These are phyloP conservation scores for Diabrotica balteata DNA, from an alignment of 2,888 invertebrate genomes.

Conservation along the genomic window DNA sequence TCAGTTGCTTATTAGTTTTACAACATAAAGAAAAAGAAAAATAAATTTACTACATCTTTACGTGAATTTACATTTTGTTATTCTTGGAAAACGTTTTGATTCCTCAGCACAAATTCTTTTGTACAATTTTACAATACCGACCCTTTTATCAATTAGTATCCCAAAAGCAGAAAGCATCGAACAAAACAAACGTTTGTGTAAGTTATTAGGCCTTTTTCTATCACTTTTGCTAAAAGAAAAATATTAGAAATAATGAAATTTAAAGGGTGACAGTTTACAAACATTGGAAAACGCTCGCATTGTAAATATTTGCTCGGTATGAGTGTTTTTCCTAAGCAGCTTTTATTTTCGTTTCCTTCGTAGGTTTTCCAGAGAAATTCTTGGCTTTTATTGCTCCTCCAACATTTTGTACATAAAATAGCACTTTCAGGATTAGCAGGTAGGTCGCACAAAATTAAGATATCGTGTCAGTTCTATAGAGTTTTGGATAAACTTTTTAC, in stretches of 20 bases:
- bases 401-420: slow-evolving; percentile 24
- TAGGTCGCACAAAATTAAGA: slow-evolving; percentile 15
- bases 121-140: no score
- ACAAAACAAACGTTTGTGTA: slow-evolving; percentile 22
- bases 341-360: slow-evolving; percentile 21
- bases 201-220: slow-evolving; percentile 21
- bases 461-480: neutral
- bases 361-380: slow-evolving; percentile 8
- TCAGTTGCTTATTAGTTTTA: no score
- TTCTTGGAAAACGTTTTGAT: no score
- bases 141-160: no score
- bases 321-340: slow-evolving; percentile 27
- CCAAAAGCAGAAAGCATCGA: slow-evolving; percentile 14
- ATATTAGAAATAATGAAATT: slow-evolving; percentile 38
- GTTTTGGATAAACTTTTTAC: no score
- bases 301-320: slow-evolving; percentile 33
- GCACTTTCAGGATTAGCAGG: slow-evolving; percentile 22
- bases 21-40: no score
- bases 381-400: slow-evolving; percentile 17
- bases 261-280: slow-evolving; percentile 33
- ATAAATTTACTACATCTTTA: no score
- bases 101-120: no score
- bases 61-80: no score
- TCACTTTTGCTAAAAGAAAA: slow-evolving; percentile 14
- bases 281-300: slow-evolving; percentile 31